phyloP scores from a whole-genome alignment of 1,140 invertebrate genomes.

The Phthorimaea operculella region DNA sequence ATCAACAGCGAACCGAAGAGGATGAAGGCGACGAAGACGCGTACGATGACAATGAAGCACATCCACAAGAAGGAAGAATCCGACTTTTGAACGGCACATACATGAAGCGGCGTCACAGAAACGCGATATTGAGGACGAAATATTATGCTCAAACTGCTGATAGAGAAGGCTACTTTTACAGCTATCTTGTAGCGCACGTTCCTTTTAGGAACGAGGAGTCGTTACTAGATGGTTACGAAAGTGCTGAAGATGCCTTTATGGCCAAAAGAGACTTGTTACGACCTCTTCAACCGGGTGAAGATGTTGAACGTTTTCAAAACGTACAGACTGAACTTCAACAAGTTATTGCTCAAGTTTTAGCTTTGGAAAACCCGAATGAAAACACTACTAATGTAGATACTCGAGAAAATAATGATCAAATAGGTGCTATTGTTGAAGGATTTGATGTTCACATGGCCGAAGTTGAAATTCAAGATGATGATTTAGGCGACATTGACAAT shows the following conservation, averaged over 20 bases:
- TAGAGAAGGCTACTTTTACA: background rate
- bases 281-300: conserved; percentile 28
- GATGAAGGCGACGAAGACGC: conserved; percentile 19
- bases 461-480: conserved; percentile 17
- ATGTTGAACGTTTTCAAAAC: conserved; percentile 22
- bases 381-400: background rate
- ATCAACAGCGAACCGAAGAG: conserved; percentile 5
- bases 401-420: background rate
- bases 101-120: background rate
- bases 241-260: conserved; percentile 34
- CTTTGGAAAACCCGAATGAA: background rate
- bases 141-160: background rate
- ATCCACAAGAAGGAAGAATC: conserved; percentile 4
- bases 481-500: conserved; percentile 15
- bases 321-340: conserved; percentile 12
- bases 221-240: conserved; percentile 27
- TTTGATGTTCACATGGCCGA: conserved; percentile 32
- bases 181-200: background rate
- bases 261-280: conserved; percentile 25
- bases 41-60: background rate
- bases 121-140: background rate
- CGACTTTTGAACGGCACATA: conserved; percentile 13
- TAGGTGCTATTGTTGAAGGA: background rate
- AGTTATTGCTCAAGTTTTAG: background rate
- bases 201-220: background rate